Percentiles rank a stretch among this genome's conserved stretches.
Evolutionary conservation across 2,113 vertebrate genomes (phyloP).

Genomic region (Anoura caudifer): DNA sequence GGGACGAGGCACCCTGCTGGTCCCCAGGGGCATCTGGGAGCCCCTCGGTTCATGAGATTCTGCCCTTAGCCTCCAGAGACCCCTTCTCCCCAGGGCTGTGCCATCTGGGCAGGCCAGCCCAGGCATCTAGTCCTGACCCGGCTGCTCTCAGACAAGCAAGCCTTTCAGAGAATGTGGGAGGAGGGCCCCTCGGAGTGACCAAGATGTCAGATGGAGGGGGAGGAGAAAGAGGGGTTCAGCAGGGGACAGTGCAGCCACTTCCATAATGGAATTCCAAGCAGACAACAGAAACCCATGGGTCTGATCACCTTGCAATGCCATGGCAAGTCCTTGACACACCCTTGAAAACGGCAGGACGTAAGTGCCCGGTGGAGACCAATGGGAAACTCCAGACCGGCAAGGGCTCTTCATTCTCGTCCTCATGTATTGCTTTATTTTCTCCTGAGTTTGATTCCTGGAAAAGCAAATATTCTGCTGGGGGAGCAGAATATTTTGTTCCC

Average conservation of each 20-base stretch:
- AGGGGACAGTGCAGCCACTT: neutral
- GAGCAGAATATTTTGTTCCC: neutral
- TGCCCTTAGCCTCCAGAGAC: neutral
- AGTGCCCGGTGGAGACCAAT: accelerated
- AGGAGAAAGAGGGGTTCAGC: neutral
- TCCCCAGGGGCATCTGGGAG: neutral
- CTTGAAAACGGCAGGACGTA: neutral
- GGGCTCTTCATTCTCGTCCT: accelerated
- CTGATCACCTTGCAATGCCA: too few relatives aligned
- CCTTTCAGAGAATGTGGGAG: neutral
- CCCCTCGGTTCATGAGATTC: neutral
- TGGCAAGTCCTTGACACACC: accelerated
- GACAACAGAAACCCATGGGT: accelerated
- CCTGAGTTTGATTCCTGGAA: neutral
- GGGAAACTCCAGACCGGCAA: accelerated
- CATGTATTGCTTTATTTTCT: accelerated
- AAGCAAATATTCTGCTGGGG: neutral
- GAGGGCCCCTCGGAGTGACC: accelerated
- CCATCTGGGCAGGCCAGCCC: neutral
- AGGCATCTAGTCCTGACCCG: accelerated
- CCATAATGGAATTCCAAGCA: neutral
- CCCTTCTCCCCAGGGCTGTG: accelerated
- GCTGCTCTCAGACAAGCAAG: neutral
- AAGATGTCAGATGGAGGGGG: neutral
- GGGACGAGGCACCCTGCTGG: neutral